Conservation (phyloP, 2,113 vertebrate genomes). For the Nothocercus julius region DNA sequence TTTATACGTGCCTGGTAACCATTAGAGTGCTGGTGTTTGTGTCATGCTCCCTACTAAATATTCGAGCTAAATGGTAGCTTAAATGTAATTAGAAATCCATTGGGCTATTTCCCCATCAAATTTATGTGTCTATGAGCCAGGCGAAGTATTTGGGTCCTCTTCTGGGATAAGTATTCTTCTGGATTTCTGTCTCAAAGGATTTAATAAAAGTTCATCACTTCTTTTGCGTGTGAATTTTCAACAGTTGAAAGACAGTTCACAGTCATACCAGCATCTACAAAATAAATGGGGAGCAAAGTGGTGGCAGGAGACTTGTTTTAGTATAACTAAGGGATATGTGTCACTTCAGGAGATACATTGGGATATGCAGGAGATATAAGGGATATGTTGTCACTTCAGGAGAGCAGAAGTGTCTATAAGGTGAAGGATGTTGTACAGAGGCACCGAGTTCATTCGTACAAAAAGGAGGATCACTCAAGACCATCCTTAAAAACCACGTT, state of each 20-base stretch:
- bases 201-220: conserved; percentile 40
- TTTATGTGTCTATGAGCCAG: neutral
- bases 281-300: neutral
- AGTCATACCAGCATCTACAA: neutral
- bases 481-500: neutral
- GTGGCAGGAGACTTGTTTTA: neutral
- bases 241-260: conserved; percentile 29
- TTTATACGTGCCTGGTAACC: neutral
- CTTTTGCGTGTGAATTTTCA: conserved; percentile 53
- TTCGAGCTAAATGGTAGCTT: neutral
- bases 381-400: neutral
- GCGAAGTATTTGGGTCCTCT: neutral
- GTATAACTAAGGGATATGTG: neutral
- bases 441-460: neutral
- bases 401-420: neutral
- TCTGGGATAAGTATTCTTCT: conserved; percentile 7
- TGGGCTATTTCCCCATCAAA: neutral
- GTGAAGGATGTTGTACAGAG: neutral
- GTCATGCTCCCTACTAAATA: neutral
- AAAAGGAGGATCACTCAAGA: neutral
- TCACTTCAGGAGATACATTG: neutral
- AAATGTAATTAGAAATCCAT: neutral
- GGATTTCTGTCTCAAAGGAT: neutral
- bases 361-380: no score
- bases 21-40: neutral